These are phyloP conservation scores for Loris lydekkerianus DNA, from an alignment of 2,797 vertebrate species.

Conservation along the genomic window DNA sequence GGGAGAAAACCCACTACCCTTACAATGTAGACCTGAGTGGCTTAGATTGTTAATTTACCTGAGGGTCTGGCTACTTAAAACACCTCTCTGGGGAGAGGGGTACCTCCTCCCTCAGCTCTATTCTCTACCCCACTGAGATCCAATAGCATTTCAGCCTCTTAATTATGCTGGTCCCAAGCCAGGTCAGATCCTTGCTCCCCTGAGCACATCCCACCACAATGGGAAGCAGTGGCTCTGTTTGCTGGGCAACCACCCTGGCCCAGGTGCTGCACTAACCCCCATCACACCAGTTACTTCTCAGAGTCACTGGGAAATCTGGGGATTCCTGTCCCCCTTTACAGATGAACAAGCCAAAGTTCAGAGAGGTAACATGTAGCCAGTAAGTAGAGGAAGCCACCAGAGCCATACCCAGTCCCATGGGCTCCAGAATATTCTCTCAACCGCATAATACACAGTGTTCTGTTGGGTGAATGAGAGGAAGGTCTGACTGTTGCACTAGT, in stretches of 20 bases:
- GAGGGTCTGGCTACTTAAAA: not conserved
- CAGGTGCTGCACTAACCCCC: fast-evolving
- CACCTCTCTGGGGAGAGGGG: not conserved
- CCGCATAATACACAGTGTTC: fast-evolving
- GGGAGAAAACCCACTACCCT: not conserved
- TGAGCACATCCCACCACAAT: fast-evolving
- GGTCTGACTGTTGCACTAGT: fast-evolving
- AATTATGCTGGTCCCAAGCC: not conserved
- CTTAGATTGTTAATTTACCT: not conserved
- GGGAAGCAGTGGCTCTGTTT: fast-evolving
- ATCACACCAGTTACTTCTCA: not conserved
- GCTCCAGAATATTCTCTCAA: not conserved
- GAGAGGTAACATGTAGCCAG: not conserved
- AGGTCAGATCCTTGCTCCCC: not conserved
- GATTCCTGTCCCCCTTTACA: too few species aligned
- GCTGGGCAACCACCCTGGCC: not conserved
- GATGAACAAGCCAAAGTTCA: not conserved
- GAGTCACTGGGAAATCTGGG: not conserved
- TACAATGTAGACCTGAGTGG: fast-evolving
- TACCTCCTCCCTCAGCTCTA: fast-evolving
- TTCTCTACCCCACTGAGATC: not conserved
- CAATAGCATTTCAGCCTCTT: fast-evolving
- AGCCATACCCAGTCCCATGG: not conserved
- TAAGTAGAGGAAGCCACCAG: not conserved
- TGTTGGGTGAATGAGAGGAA: not conserved